Evolutionary conservation across 2,888 invertebrate genomes (phyloP), one percentile per base, ranked within the genome.

Genomic region (Eilema caniola): DNA sequence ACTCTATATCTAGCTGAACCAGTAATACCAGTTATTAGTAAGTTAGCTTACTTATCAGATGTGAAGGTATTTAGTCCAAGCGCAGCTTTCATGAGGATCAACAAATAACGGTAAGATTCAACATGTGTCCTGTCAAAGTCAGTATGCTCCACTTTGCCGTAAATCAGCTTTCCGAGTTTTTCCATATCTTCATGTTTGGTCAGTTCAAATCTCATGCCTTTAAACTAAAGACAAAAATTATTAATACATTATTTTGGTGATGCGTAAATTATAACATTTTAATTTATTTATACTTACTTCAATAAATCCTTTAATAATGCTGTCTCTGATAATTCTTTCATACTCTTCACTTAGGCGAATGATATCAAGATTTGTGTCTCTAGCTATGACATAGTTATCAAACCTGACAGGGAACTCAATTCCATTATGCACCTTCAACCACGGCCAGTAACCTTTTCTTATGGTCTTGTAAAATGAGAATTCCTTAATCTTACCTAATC

Each of bases 21-120:
- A n/a, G 16, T n/a, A 20, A 53, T n/a, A n/a, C 8, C 20, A 53
- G n/a, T 10, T 10, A 53, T 53, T 53, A 59, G 14, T 2, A 61
- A n/a, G n/a, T 10, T 7, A n/a, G 85, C 93, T 87, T 86, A 95
- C 95, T 92, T 91, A 80, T 95, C 92, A 25, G 86, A 86, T 23
- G 77, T 64, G 62, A 90, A 72, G 2, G 90, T 90, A 76, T 94
- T 92, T 2, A 94, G 88, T 57, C 95, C 95, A 75, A 95, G 80
- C 33, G 91, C 89, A 37, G 96, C 92, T 73, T 96, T 95, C 86
- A 96, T 95, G 69, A 96, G 92, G 74, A 95, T 90, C 63, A 96
- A 95, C 76, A 96, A 91, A 80, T 96, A 95, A 47, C 96, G 96
- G 89, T 97, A 97, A 66, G 94, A 91, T 66, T 92, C 90, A 56